A percentile compares a stretch with the other conserved stretches of the same genome.
Evolutionary conservation across 2,888 invertebrate species (phyloP).

Genomic region (Bembecia ichneumoniformis): DNA sequence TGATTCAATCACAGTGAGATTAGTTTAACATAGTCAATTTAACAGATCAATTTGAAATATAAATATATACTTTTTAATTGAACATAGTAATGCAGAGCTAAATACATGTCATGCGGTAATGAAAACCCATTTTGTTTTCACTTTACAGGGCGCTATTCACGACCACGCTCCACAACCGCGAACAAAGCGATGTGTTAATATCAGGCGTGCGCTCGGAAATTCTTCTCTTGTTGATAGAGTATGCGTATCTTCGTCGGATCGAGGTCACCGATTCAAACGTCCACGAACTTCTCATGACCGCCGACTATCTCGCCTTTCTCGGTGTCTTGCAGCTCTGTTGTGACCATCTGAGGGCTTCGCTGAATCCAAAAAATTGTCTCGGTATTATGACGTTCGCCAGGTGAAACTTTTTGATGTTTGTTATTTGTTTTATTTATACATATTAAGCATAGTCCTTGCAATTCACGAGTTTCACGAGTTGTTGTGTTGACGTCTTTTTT

Average conservation of each 20-base stretch:
- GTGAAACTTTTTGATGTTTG: constrained; percentile 26
- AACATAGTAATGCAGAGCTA: background rate
- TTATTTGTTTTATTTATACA: background rate
- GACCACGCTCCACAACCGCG: constrained; percentile 79
- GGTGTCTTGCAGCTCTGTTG: constrained; percentile 87
- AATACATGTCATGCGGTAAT: background rate
- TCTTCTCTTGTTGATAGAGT: constrained; percentile 84
- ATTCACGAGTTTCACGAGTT: too few relatives aligned
- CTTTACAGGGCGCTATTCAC: constrained; percentile 82
- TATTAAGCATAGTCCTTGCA: too few relatives aligned
- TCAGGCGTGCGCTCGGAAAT: constrained; percentile 84
- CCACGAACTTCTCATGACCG: constrained; percentile 83
- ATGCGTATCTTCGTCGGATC: constrained; percentile 86
- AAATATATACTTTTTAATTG: too few relatives aligned
- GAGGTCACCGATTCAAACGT: constrained; percentile 85
- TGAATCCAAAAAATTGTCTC: constrained; percentile 85
- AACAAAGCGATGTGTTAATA: constrained; percentile 79
- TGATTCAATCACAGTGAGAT: too few relatives aligned
- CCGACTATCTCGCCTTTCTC: constrained; percentile 89
- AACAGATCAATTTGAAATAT: too few relatives aligned
- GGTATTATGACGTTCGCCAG: constrained; percentile 88
- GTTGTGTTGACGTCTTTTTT: too few relatives aligned
- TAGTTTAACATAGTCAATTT: too few relatives aligned
- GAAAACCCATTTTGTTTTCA: background rate
- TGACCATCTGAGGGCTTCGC: constrained; percentile 77